These are phyloP conservation scores for Anthrax anthrax DNA, from an alignment of 2,888 invertebrate genomes.

Conservation along the genomic window DNA sequence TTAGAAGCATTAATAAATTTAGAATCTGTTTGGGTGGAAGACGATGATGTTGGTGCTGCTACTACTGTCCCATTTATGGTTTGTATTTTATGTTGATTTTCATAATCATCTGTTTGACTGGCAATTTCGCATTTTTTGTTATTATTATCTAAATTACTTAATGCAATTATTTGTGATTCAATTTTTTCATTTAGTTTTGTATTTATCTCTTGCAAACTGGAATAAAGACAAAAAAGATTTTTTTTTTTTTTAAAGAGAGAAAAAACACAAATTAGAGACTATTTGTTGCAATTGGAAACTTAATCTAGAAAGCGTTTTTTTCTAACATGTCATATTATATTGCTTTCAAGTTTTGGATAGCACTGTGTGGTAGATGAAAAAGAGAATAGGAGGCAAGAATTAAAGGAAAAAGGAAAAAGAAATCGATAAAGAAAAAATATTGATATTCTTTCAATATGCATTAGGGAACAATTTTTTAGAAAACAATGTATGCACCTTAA, in stretches of 20 bases:
- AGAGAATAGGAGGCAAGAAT: too few species aligned
- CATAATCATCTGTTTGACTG: constrained; percentile 34
- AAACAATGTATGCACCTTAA: constrained; percentile 23
- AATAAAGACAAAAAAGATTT: neutral
- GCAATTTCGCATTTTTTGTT: too few species aligned
- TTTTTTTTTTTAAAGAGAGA: neutral
- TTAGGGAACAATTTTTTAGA: constrained; percentile 2
- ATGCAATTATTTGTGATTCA: constrained; percentile 31
- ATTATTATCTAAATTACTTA: constrained; percentile 17
- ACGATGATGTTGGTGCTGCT: too few species aligned
- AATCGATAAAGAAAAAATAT: neutral
- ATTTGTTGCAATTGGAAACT: too few species aligned
- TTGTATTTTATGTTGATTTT: constrained; percentile 22
- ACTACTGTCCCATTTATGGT: too few species aligned
- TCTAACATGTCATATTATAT: too few species aligned
- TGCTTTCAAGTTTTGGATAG: too few species aligned
- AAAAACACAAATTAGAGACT: too few species aligned
- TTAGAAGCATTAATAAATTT: constrained; percentile 21
- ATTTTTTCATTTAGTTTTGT: constrained; percentile 42
- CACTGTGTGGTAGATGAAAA: too few species aligned
- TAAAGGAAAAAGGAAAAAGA: too few species aligned
- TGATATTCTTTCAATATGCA: too few species aligned
- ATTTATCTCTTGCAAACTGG: constrained; percentile 35
- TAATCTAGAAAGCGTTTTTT: too few species aligned
- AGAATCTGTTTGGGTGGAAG: constrained; percentile 38